Conservation (phyloP, 2,113 vertebrate species). For the Anas platyrhynchos region DNA sequence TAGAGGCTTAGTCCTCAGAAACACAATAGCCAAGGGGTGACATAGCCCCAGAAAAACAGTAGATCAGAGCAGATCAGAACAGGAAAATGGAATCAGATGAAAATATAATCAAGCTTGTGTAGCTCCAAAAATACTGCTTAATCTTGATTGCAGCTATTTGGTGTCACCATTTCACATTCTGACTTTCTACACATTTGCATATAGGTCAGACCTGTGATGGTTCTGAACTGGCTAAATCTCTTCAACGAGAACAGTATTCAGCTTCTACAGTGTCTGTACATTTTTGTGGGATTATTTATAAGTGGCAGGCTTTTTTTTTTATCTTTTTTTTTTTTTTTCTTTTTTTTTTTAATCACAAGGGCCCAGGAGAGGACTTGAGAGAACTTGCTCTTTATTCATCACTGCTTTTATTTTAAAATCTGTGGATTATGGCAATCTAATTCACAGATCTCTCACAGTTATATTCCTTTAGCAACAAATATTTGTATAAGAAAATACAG, state of each 20-base stretch:
- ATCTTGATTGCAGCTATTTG: not conserved
- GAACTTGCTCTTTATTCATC: not conserved
- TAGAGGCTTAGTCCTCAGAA: not conserved
- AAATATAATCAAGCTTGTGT: not conserved
- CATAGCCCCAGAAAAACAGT: not conserved
- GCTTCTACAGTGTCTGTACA: not conserved
- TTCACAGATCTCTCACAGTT: not conserved
- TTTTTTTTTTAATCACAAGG: not conserved
- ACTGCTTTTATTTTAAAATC: conserved; percentile 4
- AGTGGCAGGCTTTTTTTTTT: not conserved
- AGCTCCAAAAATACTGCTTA: not conserved
- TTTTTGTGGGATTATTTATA: not conserved
- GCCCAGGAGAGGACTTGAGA: not conserved
- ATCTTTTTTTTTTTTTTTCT: not conserved
- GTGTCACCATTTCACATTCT: not conserved
- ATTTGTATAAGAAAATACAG: not conserved
- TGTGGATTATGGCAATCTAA: not conserved
- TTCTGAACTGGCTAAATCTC: not conserved
- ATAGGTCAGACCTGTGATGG: not conserved
- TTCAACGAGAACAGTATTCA: not conserved
- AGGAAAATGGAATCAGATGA: not conserved
- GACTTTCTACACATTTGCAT: not conserved
- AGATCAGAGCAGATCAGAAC: not conserved
- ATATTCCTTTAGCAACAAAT: conserved; percentile 13
- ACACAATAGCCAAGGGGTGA: not conserved